Evolutionary conservation across 2,113 vertebrate species (phyloP).

Genomic region (Eudyptes chrysolophus): DNA sequence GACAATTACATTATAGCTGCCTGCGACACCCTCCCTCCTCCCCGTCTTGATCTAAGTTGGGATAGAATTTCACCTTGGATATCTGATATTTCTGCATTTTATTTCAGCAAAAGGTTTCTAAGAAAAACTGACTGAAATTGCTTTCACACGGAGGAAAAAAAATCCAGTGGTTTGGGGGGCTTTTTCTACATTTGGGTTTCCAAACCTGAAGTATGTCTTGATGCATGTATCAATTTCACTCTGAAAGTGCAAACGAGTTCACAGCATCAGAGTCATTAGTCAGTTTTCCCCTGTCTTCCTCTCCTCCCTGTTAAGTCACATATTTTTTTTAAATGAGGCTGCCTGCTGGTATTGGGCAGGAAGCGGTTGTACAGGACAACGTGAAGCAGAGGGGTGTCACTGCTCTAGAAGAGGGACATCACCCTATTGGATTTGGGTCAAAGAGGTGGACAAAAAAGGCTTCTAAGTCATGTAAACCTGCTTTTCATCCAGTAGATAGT

Average conservation of each 20-base stretch:
- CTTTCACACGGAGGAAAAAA: not conserved
- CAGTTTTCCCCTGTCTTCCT: not conserved
- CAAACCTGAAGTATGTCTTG: not conserved
- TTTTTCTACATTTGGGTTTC: not conserved
- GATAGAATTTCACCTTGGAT: not conserved
- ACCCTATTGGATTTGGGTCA: not conserved
- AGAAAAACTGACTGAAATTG: not conserved
- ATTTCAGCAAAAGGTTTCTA: not conserved
- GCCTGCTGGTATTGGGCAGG: not conserved
- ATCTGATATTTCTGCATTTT: not conserved
- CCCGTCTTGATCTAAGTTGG: not conserved
- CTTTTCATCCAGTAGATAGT: not conserved
- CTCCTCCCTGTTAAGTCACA: not conserved
- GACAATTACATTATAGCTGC: not conserved
- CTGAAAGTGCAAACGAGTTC: not conserved
- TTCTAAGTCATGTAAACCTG: not conserved
- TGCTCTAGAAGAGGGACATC: not conserved
- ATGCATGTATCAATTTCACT: not conserved
- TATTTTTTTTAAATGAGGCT: not conserved
- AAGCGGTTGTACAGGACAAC: not conserved
- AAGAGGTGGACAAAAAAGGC: not conserved
- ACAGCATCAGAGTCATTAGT: not conserved
- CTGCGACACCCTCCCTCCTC: not conserved
- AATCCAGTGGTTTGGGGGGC: not conserved
- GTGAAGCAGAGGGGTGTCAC: not conserved